Evolutionary conservation across 2,797 vertebrate species (phyloP), one percentile per base, ranked within the genome.

Genomic region (Sebastes minor): DNA sequence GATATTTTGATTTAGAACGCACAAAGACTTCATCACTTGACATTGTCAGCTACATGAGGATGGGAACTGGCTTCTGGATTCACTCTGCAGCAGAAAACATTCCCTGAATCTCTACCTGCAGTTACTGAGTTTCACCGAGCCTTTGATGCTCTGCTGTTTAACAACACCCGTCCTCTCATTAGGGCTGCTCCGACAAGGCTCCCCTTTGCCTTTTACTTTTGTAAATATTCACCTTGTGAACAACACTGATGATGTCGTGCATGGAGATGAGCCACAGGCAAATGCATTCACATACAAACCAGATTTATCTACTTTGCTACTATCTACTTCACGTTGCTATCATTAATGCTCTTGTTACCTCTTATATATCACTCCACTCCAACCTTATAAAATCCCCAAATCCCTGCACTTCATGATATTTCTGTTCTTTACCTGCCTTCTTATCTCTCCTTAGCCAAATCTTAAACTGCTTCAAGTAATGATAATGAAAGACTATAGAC

Each of bases 131-230:
- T 70, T 63, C 33, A 52, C 14, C 2, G 28, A 59, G 76, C 6
- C 75, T 89, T 82, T 89, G 86, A 82, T 74, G 32, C 64, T 73
- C n/a, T 53, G 59, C 74, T 81, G 66, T 59, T 42, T 52, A 77
- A 74, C 73, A 78, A 73, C 71, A 74, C 22, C 25, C 18, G 2
- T 74, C 42, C 22, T 67, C 77, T 87, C 82, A 68, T 89, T 82
- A 88, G 32, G 4, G 35, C 76, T 32, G 73, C 68, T 67, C 49
- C 16, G 7, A 87, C 81, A 73, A 56, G 61, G 4, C 52, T 76
- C 59, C 53, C 22, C 14, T 59, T 66, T 63, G 65, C 56, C 23
- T 86, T 62, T 52, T 66, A 46, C 33, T 75, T 76, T 27, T 25
- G 46, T 28, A 75, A 85, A 77, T 12, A 30, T 23, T 76, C 65